phyloP scores from a whole-genome alignment of 2,797 vertebrate genomes.

The Hyperoplus immaculatus region DNA sequence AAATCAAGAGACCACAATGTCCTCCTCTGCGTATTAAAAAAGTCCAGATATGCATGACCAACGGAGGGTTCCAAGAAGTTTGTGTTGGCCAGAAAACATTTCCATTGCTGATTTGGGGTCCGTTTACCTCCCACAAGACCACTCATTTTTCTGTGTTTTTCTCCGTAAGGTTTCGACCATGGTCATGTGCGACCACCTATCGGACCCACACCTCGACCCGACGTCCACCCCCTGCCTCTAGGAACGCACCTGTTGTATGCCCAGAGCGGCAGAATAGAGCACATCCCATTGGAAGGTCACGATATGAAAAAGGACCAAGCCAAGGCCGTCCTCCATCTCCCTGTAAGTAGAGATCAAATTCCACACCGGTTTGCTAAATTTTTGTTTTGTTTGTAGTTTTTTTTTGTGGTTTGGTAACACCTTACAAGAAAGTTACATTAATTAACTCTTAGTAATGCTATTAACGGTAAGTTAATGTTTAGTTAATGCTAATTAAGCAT shows the following conservation, averaged over 20 bases:
- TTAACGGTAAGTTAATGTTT: too few relatives aligned
- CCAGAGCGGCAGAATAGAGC: conserved; percentile 93
- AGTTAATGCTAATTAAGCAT: too few relatives aligned
- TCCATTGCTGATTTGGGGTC: not conserved
- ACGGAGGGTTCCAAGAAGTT: not conserved
- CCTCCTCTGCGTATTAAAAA: not conserved
- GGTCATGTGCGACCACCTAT: conserved; percentile 67
- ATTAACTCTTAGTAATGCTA: too few relatives aligned
- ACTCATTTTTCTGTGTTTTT: conserved; percentile 11
- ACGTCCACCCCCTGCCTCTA: conserved; percentile 86
- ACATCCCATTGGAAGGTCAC: conserved; percentile 89
- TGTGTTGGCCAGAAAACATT: not conserved
- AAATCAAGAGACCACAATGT: conserved; percentile 22
- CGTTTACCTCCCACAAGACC: not conserved
- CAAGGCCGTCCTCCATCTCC: conserved; percentile 89
- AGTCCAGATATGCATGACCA: not conserved
- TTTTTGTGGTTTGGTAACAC: not conserved
- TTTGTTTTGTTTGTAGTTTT: not conserved
- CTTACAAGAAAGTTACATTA: too few relatives aligned
- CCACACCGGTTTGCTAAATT: not conserved
- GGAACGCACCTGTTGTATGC: conserved; percentile 92
- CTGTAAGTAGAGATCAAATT: conserved; percentile 81
- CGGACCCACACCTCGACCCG: conserved; percentile 86
- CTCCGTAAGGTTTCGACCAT: conserved; percentile 85
- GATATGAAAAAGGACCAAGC: conserved; percentile 88